phyloP scores from a whole-genome alignment of 2,797 vertebrate species.

The Enteromius paludinosus region DNA sequence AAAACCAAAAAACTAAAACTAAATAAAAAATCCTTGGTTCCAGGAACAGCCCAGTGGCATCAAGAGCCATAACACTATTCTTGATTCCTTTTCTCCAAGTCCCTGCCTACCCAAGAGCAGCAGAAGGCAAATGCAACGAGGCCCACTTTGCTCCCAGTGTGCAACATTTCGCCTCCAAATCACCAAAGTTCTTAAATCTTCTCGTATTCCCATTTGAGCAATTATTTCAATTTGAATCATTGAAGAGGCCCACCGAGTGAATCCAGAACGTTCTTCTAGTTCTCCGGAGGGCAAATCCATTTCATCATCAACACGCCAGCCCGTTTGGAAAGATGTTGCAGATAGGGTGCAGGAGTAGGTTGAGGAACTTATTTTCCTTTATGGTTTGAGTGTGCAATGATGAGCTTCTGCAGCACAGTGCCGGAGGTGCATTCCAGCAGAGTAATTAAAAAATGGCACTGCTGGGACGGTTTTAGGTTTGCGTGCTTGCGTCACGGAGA shows the following conservation, averaged over 20 bases:
- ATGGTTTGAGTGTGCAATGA: constrained; percentile 35
- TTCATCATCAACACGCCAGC: constrained; percentile 6
- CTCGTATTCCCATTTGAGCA: constrained; percentile 10
- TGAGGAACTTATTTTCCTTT: constrained; percentile 33
- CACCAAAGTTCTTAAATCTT: constrained; percentile 1
- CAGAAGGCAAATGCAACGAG: constrained; percentile 49
- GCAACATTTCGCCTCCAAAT: neutral
- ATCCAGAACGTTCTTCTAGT: constrained; percentile 29
- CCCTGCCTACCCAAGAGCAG: constrained; percentile 45
- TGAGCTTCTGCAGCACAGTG: constrained; percentile 14
- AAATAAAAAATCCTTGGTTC: neutral
- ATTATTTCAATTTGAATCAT: constrained; percentile 58
- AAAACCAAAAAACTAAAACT: too few relatives aligned
- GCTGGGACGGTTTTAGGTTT: constrained; percentile 65
- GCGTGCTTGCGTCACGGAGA: constrained; percentile 56
- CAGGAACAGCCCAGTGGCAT: neutral
- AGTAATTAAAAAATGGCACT: constrained; percentile 71
- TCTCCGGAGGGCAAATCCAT: constrained; percentile 36
- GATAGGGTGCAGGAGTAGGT: constrained; percentile 14
- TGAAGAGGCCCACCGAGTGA: constrained; percentile 30
- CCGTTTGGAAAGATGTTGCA: constrained; percentile 4
- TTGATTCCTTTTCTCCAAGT: constrained; percentile 49
- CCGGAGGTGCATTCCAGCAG: constrained; percentile 54
- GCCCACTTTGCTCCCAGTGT: neutral
- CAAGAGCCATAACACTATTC: constrained; percentile 33